These are phyloP conservation scores for Zaprionus kolodkinae DNA, from an alignment of 1,140 invertebrate genomes.

Conservation along the genomic window DNA sequence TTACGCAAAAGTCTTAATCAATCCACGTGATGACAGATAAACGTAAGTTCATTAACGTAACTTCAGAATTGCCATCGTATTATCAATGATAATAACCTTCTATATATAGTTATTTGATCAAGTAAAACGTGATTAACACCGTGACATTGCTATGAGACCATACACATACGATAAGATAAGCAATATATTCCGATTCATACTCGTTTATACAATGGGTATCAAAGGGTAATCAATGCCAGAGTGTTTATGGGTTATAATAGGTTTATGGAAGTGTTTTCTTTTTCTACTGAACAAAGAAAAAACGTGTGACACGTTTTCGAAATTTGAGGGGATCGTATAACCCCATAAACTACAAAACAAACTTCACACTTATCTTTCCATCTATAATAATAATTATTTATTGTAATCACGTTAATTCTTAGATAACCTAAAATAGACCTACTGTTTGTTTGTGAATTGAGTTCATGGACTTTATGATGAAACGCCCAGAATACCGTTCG, in stretches of 20 bases:
- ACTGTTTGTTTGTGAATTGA: neutral
- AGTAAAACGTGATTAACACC: conserved; percentile 2
- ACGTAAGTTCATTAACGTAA: neutral
- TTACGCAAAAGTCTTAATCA: neutral
- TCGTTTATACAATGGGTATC: neutral
- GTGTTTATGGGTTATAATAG: neutral
- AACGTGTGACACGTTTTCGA: conserved; percentile 63
- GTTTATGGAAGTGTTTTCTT: neutral
- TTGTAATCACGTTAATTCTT: conserved; percentile 16
- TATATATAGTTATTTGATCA: conserved; percentile 1
- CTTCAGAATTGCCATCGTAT: neutral
- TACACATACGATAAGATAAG: neutral
- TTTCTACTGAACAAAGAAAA: conserved; percentile 14
- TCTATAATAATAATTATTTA: conserved; percentile 18
- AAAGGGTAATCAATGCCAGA: neutral
- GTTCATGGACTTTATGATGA: neutral
- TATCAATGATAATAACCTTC: neutral
- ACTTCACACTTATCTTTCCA: conserved; percentile 13
- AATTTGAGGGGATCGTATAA: neutral
- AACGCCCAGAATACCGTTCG: conserved; percentile 65
- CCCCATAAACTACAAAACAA: neutral
- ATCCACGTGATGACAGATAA: neutral
- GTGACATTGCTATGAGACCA: neutral
- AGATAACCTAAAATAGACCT: conserved; percentile 5
- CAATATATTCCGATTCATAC: neutral